Evolutionary conservation across 2,888 invertebrate species (phyloP), one percentile per base, ranked within the genome.

Genomic region (Parascotia fuliginaria): DNA sequence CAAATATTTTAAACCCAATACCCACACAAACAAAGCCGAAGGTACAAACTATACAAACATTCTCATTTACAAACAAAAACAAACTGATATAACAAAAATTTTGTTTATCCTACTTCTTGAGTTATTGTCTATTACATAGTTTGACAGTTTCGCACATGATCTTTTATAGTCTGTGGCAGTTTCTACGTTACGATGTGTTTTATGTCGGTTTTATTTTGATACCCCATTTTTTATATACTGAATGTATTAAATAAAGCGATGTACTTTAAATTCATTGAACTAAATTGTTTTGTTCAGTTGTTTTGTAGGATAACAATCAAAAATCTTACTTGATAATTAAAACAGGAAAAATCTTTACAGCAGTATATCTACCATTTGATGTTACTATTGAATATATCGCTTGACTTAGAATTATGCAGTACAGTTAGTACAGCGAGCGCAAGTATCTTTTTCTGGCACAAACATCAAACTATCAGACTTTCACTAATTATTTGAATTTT

Each of bases 141-240:
- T 72, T 65, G 64, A 70, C 67, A 72, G 52, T 60, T 72, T 42
- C 19, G 51, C 47, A 36, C 51, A 55, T 63, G 55, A 63, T 54
- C 41, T 53, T 54, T 50, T 53, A 60, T 55, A 43, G 19, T 47
- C 47, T 57, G 41, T 60, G 58, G 34, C 48, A 59, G 42, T 60
- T 52, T 33, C 37, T 34, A 15, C 52, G 41, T 19, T 11, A 38
- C 43, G 28, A 54, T 41, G 39, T 42, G 41, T 49, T 51, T 49
- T 41, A 24, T 32, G 31, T 37, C 34, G 9, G 22, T 43, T 44
- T 29, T 43, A 38, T 42, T 51, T 44, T 42, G 36, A 36, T 9
- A 37, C 19, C n/a, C n/a, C n/a, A n/a, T n/a, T 29, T 29, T 29
- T 37, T 43, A 14, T 13, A 27, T 13, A 22, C 24, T 12, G 27